A percentile compares a stretch with the other conserved stretches of the same genome.
Conservation (phyloP, 2,113 vertebrate species). For the Eublepharis macularius region DNA sequence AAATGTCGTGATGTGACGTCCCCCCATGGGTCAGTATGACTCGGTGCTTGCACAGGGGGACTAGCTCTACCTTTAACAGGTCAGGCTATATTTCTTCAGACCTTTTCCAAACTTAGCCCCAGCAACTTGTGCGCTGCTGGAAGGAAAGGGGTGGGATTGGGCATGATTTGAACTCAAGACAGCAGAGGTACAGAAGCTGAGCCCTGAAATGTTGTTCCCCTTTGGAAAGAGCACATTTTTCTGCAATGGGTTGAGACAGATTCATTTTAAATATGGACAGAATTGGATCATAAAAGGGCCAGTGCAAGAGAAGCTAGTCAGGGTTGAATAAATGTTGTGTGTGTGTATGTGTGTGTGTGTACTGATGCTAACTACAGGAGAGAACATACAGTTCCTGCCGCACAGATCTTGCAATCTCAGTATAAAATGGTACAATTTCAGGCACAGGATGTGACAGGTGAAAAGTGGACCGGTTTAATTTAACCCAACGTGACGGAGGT, state of each 20-base stretch:
- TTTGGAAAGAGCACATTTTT: neutral
- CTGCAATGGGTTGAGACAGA: neutral
- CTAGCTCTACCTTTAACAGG: no score
- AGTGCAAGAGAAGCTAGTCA: neutral
- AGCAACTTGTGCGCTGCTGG: no score
- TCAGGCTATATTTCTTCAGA: no score
- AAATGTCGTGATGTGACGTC: no score
- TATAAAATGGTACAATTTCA: no score
- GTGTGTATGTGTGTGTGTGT: no score
- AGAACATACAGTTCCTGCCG: neutral
- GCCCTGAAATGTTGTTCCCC: neutral
- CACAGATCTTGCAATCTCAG: neutral
- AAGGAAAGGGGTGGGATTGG: neutral
- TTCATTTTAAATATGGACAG: neutral
- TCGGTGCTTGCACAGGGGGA: no score
- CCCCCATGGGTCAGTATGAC: no score
- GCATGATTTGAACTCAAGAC: no score
- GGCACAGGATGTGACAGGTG: neutral
- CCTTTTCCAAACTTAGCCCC: no score
- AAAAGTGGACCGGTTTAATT: neutral
- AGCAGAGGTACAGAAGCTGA: neutral
- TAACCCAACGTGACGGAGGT: neutral
- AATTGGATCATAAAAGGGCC: neutral
- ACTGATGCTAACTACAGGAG: neutral
- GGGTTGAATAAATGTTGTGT: neutral